Evolutionary conservation across 2,888 invertebrate genomes (phyloP).

Genomic region (Tetrapedia diversipes): DNA sequence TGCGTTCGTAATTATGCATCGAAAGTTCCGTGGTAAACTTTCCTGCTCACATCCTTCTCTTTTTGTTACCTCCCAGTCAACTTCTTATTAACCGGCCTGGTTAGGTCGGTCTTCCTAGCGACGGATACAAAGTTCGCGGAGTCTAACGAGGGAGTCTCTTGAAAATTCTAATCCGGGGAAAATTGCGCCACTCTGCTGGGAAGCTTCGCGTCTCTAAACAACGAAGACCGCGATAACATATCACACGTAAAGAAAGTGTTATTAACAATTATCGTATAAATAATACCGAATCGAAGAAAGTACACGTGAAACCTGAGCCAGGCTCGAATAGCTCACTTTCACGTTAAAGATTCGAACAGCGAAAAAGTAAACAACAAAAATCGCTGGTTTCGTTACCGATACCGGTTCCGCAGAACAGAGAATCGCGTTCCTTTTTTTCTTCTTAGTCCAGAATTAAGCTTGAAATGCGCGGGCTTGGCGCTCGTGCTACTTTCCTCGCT

Average conservation of each 20-base stretch:
- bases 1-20: conserved; percentile 61
- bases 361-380: background rate
- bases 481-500: conserved; percentile 32
- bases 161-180: conserved; percentile 51
- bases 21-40: conserved; percentile 64
- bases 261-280: too few species aligned
- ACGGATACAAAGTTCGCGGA: conserved; percentile 56
- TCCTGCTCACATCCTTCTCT: conserved; percentile 42
- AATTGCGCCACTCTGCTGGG: background rate
- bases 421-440: background rate
- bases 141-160: conserved; percentile 47
- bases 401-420: background rate
- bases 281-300: background rate
- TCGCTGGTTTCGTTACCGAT: background rate
- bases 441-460: background rate
- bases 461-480: background rate
- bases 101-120: conserved; percentile 50
- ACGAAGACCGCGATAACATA: too few species aligned
- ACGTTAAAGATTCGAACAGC: background rate
- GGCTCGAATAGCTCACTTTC: too few species aligned
- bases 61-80: conserved; percentile 43
- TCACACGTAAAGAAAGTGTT: too few species aligned
- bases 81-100: conserved; percentile 61
- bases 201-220: conserved; percentile 4
- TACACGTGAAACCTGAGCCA: background rate